Evolutionary conservation across 1,140 invertebrate species (phyloP).

Genomic region (Pteromalus puparum): DNA sequence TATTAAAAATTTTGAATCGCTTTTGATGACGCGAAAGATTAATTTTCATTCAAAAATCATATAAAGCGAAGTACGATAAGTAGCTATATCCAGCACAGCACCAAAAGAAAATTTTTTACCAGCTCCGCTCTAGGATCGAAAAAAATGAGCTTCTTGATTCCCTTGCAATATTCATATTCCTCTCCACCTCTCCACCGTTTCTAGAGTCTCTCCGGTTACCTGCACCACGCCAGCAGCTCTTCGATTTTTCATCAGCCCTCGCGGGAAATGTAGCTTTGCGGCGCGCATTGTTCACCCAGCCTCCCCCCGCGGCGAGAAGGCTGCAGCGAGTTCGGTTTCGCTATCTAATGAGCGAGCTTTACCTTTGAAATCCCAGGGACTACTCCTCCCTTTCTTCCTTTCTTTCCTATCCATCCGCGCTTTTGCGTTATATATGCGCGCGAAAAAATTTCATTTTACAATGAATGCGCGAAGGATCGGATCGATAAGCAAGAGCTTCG

Average conservation of each 20-base stretch:
- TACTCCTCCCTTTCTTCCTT: background rate
- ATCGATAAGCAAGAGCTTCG: background rate
- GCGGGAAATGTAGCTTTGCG: constrained; percentile 54
- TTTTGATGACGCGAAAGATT: too few species aligned
- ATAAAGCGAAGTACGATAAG: too few species aligned
- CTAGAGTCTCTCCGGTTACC: background rate
- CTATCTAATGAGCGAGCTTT: constrained; percentile 36
- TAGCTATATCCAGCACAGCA: too few species aligned
- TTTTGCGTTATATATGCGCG: background rate
- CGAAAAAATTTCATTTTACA: background rate
- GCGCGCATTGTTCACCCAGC: background rate
- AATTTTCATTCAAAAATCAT: too few species aligned
- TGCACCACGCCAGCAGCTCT: background rate
- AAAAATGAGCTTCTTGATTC: background rate
- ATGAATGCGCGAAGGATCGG: background rate
- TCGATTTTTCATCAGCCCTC: constrained; percentile 60
- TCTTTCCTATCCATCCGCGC: background rate
- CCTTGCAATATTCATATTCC: constrained; percentile 16
- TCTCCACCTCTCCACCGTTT: background rate
- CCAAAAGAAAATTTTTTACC: background rate
- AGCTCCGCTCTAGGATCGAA: background rate
- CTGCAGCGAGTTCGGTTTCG: background rate
- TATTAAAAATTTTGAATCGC: too few species aligned
- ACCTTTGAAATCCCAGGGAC: constrained; percentile 2
- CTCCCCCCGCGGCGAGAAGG: background rate